Conservation (phyloP, 1,140 invertebrate species). For the Acromyrmex heyeri region DNA sequence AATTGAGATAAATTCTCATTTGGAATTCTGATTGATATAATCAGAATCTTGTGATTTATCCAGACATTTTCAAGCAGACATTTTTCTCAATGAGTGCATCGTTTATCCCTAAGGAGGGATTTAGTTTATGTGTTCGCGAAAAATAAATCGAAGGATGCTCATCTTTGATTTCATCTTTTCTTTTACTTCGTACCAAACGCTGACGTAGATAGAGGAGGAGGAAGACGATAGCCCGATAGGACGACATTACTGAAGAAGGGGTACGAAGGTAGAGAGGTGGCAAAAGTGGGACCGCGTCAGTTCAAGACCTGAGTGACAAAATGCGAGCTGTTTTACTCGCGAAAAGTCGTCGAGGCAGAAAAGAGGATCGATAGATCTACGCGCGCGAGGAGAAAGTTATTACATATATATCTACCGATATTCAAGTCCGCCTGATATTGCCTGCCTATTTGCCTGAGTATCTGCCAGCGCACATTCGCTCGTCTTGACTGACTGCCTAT, state of each 20-base stretch:
- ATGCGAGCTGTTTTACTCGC: conserved; percentile 44
- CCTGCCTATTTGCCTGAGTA: background rate
- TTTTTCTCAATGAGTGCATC: too few species aligned
- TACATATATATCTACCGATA: conserved; percentile 29
- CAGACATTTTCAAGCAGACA: too few species aligned
- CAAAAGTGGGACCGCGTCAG: conserved; percentile 23
- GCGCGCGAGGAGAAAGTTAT: conserved; percentile 60
- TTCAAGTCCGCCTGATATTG: conserved; percentile 1
- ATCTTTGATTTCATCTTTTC: background rate
- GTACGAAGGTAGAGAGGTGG: conserved; percentile 37
- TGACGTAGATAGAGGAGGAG: background rate
- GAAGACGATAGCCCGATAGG: conserved; percentile 40
- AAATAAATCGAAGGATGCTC: background rate
- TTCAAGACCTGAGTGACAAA: conserved; percentile 35
- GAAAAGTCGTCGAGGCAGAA: conserved; percentile 40
- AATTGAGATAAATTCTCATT: too few species aligned
- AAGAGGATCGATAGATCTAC: conserved; percentile 52
- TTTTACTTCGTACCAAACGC: background rate
- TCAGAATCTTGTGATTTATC: too few species aligned
- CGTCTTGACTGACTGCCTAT: background rate
- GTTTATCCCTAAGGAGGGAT: too few species aligned
- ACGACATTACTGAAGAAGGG: conserved; percentile 28
- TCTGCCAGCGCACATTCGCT: background rate
- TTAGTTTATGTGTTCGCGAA: too few species aligned
- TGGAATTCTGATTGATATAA: too few species aligned